These are phyloP conservation scores for Pitta sordida DNA, from an alignment of 2,113 vertebrate species.

Conservation along the genomic window DNA sequence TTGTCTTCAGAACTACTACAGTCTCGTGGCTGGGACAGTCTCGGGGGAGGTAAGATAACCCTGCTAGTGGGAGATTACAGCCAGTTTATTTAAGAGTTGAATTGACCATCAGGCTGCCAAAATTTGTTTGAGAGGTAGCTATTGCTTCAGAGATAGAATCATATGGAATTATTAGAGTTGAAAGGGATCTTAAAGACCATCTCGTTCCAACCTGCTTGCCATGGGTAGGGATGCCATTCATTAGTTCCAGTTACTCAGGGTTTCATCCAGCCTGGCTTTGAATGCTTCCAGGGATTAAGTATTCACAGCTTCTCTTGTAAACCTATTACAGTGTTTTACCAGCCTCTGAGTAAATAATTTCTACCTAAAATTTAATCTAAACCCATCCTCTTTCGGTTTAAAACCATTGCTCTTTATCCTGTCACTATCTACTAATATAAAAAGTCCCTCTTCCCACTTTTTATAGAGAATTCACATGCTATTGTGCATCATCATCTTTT, in stretches of 20 bases:
- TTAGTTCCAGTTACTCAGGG: background rate
- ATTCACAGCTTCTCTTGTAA: background rate
- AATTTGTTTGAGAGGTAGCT: background rate
- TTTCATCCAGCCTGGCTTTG: background rate
- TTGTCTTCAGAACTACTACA: background rate
- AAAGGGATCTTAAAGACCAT: background rate
- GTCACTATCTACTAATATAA: background rate
- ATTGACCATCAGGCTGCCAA: background rate
- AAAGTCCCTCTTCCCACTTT: background rate
- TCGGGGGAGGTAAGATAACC: background rate
- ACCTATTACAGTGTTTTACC: background rate
- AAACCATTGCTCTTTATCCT: background rate
- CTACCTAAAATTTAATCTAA: background rate
- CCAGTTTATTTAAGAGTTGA: background rate
- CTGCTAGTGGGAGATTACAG: background rate
- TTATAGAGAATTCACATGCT: background rate
- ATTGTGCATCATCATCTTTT: background rate
- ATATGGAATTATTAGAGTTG: background rate
- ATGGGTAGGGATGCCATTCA: background rate
- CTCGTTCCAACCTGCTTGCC: background rate
- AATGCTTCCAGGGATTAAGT: background rate
- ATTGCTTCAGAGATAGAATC: background rate
- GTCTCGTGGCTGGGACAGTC: background rate
- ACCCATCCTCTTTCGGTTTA: background rate
- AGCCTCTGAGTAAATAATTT: background rate